Conservation (phyloP, 1,140 invertebrate genomes). For the Aphaenogaster rudis region DNA sequence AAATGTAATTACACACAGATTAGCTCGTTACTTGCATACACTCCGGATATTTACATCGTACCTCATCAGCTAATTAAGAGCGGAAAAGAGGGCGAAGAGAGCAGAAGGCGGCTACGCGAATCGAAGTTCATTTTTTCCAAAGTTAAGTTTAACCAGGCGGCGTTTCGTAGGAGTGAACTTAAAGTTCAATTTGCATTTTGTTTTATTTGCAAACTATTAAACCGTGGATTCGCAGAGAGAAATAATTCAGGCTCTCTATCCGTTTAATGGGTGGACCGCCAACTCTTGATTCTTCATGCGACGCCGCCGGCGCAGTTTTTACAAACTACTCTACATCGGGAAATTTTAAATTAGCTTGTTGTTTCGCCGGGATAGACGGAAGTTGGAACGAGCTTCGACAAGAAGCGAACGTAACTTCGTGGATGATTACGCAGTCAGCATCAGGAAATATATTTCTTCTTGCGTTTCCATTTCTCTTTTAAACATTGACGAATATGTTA, state of each 20-base stretch:
- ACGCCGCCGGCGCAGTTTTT: conserved; percentile 34
- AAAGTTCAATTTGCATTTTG: conserved; percentile 55
- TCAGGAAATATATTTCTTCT: neutral
- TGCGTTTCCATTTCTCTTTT: neutral
- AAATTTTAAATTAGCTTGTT: conserved; percentile 62
- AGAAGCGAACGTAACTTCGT: conserved; percentile 33
- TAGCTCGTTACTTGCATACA: conserved; percentile 23
- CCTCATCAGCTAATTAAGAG: conserved; percentile 42
- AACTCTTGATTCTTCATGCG: conserved; percentile 15
- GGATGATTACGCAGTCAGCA: conserved; percentile 13
- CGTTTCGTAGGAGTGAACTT: neutral
- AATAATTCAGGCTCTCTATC: conserved; percentile 13
- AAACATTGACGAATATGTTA: neutral
- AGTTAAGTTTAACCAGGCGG: conserved; percentile 38
- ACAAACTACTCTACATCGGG: conserved; percentile 11
- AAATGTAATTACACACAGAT: conserved; percentile 33
- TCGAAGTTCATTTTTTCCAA: neutral
- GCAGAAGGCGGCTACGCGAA: neutral
- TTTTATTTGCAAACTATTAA: conserved; percentile 54
- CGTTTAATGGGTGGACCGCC: neutral
- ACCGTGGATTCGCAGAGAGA: neutral
- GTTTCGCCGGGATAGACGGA: neutral
- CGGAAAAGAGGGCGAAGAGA: neutral
- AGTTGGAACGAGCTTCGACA: conserved; percentile 43
- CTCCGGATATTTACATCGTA: conserved; percentile 35